Conservation (phyloP, 2,888 invertebrate genomes). For the Pegoplata infirma region DNA sequence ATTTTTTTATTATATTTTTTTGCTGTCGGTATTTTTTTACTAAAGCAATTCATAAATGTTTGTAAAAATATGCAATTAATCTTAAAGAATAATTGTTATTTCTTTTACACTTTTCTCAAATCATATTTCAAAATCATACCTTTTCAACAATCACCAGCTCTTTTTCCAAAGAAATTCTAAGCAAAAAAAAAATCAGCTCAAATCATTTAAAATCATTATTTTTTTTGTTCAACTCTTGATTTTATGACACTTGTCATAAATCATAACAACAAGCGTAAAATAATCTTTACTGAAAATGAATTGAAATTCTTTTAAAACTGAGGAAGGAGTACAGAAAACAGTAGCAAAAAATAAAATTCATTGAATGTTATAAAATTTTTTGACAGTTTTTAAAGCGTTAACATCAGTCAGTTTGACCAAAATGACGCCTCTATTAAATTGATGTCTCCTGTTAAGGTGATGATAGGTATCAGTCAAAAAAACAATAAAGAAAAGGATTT, state of each 20-base stretch:
- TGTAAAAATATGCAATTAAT: conserved; percentile 53
- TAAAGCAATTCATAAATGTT: conserved; percentile 52
- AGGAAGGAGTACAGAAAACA: too few relatives aligned
- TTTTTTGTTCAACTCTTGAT: conserved; percentile 29
- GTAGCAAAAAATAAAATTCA: conserved; percentile 39
- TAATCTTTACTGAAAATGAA: conserved; percentile 37
- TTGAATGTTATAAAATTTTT: conserved; percentile 34
- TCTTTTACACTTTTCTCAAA: conserved; percentile 53
- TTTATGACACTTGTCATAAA: conserved; percentile 58
- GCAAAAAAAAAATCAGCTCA: conserved; percentile 19
- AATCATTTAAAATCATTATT: conserved; percentile 31
- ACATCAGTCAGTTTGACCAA: conserved; percentile 54
- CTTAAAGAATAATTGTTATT: conserved; percentile 61
- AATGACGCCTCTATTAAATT: conserved; percentile 58
- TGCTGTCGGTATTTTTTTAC: conserved; percentile 20
- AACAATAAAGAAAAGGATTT: conserved; percentile 24
- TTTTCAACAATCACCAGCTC: not conserved
- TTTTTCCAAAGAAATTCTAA: conserved; percentile 16
- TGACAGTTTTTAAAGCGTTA: conserved; percentile 53
- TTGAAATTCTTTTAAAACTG: conserved; percentile 36
- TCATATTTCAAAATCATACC: conserved; percentile 45
- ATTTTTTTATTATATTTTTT: conserved; percentile 7
- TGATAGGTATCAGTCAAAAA: conserved; percentile 44
- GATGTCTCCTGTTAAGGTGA: conserved; percentile 49
- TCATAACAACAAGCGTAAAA: conserved; percentile 60